Evolutionary conservation across 2,113 vertebrate species (phyloP), one percentile per base, ranked within the genome.

Genomic region (Hippocampus guttulatus): DNA sequence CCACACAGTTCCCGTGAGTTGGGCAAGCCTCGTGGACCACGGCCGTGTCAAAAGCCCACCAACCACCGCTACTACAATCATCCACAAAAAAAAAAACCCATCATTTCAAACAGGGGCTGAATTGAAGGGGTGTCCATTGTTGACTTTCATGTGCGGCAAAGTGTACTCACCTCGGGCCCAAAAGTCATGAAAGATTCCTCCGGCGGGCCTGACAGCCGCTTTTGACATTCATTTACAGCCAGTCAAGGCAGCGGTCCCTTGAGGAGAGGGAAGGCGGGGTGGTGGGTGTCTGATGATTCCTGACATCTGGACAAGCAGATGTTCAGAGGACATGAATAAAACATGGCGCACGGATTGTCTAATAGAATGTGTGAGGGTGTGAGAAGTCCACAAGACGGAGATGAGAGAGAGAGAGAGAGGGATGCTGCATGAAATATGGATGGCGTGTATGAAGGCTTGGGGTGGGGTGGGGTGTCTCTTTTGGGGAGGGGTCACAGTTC

Each of bases 241-340:
- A 81, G 84, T 85, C 83, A 73, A 73, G 43, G 82, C 75, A 70
- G 76, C 74, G 79, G 72, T 88, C 85, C 78, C 78, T 64, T 43
- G 64, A 18, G 43, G n/a, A 75, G 77, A 77, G 68, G 12, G 21
- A 12, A 11, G n/a, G 78, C 81, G 75, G 83, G 77, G 67, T 2
- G 4, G 62, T 2, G 16, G 76, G 82, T 83, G 76, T 71, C 77
- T 86, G 80, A 85, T 85, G 83, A 76, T 87, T 85, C 84, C 78
- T 89, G 87, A 88, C 81, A 91, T 73, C 80, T 81, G 81, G 84
- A 90, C 82, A 82, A 88, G 81, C 84, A 85, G 86, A 88, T 87
- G 80, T 87, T 84, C 81, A 74, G 79, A 88, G 75, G 79, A 84
- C 81, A 88, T 91, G 89, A 92, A 92, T 92, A 88, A 92, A 92